A percentile compares a stretch with the other conserved stretches of the same genome.
These are phyloP conservation scores for Volucella inflata DNA, from an alignment of 2,888 invertebrate genomes.

Conservation along the genomic window DNA sequence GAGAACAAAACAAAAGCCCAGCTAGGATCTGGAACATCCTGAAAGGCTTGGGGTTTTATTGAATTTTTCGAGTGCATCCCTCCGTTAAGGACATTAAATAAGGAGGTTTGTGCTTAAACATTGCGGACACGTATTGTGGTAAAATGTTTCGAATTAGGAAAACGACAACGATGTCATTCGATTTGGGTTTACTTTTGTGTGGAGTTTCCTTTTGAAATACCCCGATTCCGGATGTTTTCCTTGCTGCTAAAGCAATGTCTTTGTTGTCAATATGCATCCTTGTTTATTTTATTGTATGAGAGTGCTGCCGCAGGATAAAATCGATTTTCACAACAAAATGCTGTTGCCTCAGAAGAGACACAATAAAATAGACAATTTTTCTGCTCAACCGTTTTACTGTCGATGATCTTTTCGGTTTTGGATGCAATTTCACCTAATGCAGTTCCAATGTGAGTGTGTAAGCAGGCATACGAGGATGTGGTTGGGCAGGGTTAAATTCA, in stretches of 20 bases:
- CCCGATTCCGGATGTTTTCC: not conserved
- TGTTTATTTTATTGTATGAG: slow-evolving; percentile 38
- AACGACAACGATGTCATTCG: slow-evolving; percentile 42
- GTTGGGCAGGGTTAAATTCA: too few relatives aligned
- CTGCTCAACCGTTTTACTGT: too few relatives aligned
- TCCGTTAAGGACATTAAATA: slow-evolving; percentile 63
- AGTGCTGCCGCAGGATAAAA: slow-evolving; percentile 10
- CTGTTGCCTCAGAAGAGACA: slow-evolving; percentile 11
- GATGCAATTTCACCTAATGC: too few relatives aligned
- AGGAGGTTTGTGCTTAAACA: slow-evolving; percentile 54
- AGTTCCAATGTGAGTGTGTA: too few relatives aligned
- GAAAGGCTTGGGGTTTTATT: slow-evolving; percentile 37
- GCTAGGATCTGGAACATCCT: slow-evolving; percentile 2
- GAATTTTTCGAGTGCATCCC: slow-evolving; percentile 51
- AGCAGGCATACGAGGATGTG: too few relatives aligned
- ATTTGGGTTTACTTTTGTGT: slow-evolving; percentile 36
- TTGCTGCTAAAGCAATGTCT: slow-evolving; percentile 21
- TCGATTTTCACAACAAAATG: slow-evolving; percentile 2
- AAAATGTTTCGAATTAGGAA: slow-evolving; percentile 53
- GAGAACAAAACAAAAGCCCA: not conserved
- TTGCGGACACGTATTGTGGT: slow-evolving; percentile 66
- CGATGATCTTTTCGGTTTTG: too few relatives aligned
- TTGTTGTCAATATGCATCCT: not conserved
- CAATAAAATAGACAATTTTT: not conserved
- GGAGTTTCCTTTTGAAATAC: slow-evolving; percentile 28